Evolutionary conservation across 2,888 invertebrate genomes (phyloP).

Genomic region (Spilosoma lubricipeda): DNA sequence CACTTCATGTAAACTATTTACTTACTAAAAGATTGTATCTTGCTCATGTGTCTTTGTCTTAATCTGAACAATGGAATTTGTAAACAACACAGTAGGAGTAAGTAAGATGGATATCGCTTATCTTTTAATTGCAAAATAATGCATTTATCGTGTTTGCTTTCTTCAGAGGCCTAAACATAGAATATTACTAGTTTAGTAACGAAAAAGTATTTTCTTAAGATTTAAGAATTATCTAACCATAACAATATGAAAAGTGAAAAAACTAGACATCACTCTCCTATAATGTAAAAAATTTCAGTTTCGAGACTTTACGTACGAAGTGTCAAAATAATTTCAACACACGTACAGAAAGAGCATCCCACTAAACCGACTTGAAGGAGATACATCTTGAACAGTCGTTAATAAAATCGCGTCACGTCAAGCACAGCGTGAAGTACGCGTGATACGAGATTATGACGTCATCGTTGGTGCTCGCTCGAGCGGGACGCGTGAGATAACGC

Average conservation of each 20-base stretch:
- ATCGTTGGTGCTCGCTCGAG: conserved; percentile 72
- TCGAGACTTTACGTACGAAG: neutral
- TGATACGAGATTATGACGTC: conserved; percentile 73
- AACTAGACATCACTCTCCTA: neutral
- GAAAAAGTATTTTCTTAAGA: no score
- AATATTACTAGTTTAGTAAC: no score
- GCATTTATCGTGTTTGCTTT: neutral
- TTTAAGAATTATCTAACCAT: no score
- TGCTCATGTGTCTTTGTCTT: neutral
- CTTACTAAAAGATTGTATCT: neutral
- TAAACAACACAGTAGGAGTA: neutral
- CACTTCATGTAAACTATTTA: neutral
- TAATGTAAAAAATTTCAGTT: neutral
- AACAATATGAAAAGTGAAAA: neutral
- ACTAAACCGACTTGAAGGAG: conserved; percentile 22
- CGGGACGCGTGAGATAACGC: conserved; percentile 65
- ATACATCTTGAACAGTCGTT: conserved; percentile 50
- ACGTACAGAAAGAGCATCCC: conserved; percentile 28
- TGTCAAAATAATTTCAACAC: conserved; percentile 11
- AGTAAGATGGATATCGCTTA: neutral
- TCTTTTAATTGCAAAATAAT: neutral
- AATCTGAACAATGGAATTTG: neutral
- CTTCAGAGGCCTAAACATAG: neutral
- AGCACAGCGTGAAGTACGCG: conserved; percentile 56
- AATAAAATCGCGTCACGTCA: conserved; percentile 64